Base-by-base conservation (phyloP, 2,888 invertebrate species). In the Erebia aethiops region DNA sequence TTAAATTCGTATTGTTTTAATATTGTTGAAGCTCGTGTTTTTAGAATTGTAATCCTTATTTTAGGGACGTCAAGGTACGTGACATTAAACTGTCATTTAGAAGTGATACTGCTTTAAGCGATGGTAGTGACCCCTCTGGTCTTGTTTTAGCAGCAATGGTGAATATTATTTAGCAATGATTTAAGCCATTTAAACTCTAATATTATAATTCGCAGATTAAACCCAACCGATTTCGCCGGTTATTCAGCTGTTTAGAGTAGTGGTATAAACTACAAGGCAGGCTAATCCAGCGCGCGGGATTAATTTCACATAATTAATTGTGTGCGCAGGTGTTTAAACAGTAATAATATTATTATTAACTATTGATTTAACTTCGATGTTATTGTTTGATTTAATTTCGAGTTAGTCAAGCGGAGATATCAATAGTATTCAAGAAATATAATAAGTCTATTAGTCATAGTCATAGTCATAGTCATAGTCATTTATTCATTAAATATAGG, bases 271-370 rank as follows among this genome's bases (percentile, higher is more conserved):
- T 26, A 57, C n/a, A 21, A 21, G 13, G 14, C 14, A 49, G 46
- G 49, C 60, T 60, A 16, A 21, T 13, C 11, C 62, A 13, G 13
- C 62, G 14, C 46, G 21, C 62, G 62, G 62, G 62, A 62, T 62
- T 62, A 62, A 62, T 62, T 49, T 21, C 62, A 62, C 46, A 62
- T 62, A 49, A 62, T 62, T 62, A 62, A 62, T 62, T 62, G 16
- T 49, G 13, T 8, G 21, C 62, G 62, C 62, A 62, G 49, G 62
- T 62, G 62, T 62, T 62, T 21, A 18, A 13, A 62, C 46, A 21
- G 18, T 49, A 61, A 43, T 61, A 61, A 11, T 43, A 62, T 62
- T 46, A 61, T 16, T 43, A 62, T 62, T 46, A 21, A 5, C 62
- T n/a, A 62, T 62, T 62, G 62, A 62, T 62, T 62, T 62, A 18